phyloP scores from a whole-genome alignment of 2,113 vertebrate genomes.

The human region DNA sequence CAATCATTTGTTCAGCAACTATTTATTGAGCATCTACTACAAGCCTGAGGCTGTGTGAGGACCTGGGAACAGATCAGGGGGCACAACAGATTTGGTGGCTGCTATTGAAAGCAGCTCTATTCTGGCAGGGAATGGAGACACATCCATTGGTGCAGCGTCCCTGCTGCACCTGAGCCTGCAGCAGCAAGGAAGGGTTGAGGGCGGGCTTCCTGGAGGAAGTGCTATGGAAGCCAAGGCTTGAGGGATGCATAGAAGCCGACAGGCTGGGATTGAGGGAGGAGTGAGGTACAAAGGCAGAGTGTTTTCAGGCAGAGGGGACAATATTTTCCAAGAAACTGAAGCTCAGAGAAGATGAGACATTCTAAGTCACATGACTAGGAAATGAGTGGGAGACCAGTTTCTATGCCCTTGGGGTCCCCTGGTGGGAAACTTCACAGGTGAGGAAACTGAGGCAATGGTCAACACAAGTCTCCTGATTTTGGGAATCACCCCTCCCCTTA shows the following conservation, averaged over 20 bases:
- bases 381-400: background rate
- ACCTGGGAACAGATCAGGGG: background rate
- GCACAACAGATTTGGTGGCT: background rate
- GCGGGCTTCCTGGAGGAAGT: background rate
- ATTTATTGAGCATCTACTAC: background rate
- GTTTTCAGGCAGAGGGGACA: background rate
- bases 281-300: background rate
- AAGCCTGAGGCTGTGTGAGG: background rate
- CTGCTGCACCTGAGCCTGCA: accelerated
- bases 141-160: accelerated
- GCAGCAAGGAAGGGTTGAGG: background rate
- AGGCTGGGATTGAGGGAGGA: background rate
- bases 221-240: background rate
- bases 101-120: background rate
- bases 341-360: background rate
- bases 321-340: background rate
- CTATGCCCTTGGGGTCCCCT: background rate
- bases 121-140: background rate
- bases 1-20: background rate
- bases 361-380: background rate
- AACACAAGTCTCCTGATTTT: background rate
- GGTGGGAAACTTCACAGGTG: background rate
- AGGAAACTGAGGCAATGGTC: background rate
- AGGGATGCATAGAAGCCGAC: background rate
- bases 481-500: background rate